Percentiles rank a stretch among this genome's conserved stretches.
phyloP scores from a whole-genome alignment of 2,888 invertebrate genomes.

The Priocnemis perturbator region DNA sequence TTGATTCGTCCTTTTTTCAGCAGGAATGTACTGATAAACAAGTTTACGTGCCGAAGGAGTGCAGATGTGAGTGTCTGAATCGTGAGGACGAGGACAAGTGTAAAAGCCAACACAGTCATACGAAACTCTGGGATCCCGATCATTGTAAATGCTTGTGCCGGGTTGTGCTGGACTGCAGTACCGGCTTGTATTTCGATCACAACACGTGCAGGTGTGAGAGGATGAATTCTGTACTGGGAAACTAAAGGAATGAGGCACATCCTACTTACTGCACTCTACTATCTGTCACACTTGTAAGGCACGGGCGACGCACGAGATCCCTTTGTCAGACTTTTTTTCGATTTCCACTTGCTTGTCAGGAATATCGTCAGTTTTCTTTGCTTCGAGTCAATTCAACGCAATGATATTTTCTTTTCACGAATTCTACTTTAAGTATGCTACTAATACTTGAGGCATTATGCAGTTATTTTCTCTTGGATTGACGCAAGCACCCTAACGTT shows the following conservation, averaged over 20 bases:
- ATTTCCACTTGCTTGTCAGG: background rate
- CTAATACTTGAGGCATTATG: no score
- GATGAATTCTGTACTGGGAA: slow-evolving; percentile 22
- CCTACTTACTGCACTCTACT: slow-evolving; percentile 37
- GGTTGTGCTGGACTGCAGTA: slow-evolving; percentile 78
- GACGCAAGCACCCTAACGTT: no score
- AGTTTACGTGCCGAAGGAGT: slow-evolving; percentile 77
- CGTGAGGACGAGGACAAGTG: slow-evolving; percentile 80
- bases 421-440: no score
- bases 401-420: no score
- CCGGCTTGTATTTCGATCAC: slow-evolving; percentile 79
- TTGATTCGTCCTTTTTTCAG: background rate
- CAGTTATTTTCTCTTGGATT: no score
- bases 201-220: slow-evolving; percentile 77
- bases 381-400: no score
- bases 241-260: slow-evolving; percentile 31
- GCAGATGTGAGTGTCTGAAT: slow-evolving; percentile 80
- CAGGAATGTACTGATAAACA: slow-evolving; percentile 80
- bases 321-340: background rate
- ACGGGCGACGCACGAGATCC: slow-evolving; percentile 22
- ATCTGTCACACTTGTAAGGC: slow-evolving; percentile 43
- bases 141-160: slow-evolving; percentile 80
- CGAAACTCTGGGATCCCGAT: slow-evolving; percentile 80
- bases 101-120: slow-evolving; percentile 68
- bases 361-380: no score